A percentile compares a stretch with the other conserved stretches of the same genome.
Evolutionary conservation across 2,797 vertebrate genomes (phyloP).

Genomic region (Chaunax sp.): DNA sequence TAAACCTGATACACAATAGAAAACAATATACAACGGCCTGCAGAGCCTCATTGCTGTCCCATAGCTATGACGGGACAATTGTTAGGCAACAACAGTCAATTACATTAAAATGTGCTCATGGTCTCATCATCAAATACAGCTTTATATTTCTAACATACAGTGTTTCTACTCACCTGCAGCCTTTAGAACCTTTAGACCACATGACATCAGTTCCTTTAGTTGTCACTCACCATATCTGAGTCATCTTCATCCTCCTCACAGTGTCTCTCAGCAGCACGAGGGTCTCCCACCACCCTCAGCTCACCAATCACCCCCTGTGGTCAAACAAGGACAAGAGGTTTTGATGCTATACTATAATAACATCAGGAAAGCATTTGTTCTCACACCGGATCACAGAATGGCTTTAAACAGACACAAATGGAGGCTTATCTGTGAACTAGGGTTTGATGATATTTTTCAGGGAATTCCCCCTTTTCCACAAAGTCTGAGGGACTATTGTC

Average conservation of each 20-base stretch:
- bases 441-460: slow-evolving; percentile 20
- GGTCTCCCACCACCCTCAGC: slow-evolving; percentile 87
- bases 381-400: not conserved
- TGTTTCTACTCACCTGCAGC: not conserved
- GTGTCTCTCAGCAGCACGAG: slow-evolving; percentile 84
- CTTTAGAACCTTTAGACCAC: not conserved
- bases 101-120: too few species aligned
- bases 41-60: too few species aligned
- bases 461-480: slow-evolving; percentile 41
- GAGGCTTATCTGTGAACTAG: slow-evolving; percentile 33
- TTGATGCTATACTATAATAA: slow-evolving; percentile 27
- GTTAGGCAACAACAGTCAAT: too few species aligned
- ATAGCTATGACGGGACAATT: too few species aligned
- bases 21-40: too few species aligned
- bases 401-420: slow-evolving; percentile 6
- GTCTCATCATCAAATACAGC: too few species aligned
- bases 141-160: too few species aligned
- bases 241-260: slow-evolving; percentile 95
- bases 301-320: slow-evolving; percentile 90
- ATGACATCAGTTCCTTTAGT: not conserved
- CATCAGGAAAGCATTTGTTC: slow-evolving; percentile 16
- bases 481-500: slow-evolving; percentile 45
- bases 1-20: too few species aligned
- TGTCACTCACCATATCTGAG: slow-evolving; percentile 84
- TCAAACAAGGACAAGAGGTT: slow-evolving; percentile 4